These are phyloP conservation scores for Drosophila erecta DNA, from an alignment of 1,140 invertebrate genomes.

Conservation along the genomic window DNA sequence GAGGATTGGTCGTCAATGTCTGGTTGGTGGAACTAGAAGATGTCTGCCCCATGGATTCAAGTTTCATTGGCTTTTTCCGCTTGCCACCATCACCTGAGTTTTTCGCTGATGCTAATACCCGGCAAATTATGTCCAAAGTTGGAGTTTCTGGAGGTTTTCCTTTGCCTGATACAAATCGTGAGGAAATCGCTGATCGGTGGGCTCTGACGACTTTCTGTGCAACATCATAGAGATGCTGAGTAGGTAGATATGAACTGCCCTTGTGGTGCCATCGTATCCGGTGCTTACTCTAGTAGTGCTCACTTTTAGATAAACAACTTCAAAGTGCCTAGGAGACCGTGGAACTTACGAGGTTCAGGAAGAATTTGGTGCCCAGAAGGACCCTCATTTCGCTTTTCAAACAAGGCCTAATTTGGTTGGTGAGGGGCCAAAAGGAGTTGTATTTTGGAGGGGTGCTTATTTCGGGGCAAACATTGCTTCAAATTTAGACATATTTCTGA, in stretches of 20 bases:
- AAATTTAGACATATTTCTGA: constrained; percentile 6
- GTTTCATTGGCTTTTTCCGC: neutral
- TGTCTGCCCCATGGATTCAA: neutral
- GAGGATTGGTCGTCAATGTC: neutral
- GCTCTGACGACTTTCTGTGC: neutral
- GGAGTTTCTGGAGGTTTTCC: neutral
- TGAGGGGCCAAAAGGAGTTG: constrained; percentile 1
- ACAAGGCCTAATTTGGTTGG: constrained; percentile 5
- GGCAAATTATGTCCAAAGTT: constrained; percentile 2
- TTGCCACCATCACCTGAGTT: neutral
- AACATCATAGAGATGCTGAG: neutral
- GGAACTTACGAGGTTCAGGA: constrained; percentile 15
- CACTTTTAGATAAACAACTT: neutral
- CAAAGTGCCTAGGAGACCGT: fast-evolving
- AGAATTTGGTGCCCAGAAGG: constrained; percentile 6
- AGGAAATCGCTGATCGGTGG: neutral
- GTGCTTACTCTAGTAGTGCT: neutral
- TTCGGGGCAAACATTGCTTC: neutral
- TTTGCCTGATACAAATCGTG: too few species aligned
- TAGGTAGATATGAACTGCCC: neutral
- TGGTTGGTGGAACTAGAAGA: too few species aligned
- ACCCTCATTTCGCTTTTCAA: constrained; percentile 8
- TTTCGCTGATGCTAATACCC: neutral
- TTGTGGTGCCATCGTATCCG: constrained; percentile 5
- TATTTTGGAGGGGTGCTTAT: neutral